phyloP scores from a whole-genome alignment of 2,888 invertebrate genomes.

The Andrena trimmerana region DNA sequence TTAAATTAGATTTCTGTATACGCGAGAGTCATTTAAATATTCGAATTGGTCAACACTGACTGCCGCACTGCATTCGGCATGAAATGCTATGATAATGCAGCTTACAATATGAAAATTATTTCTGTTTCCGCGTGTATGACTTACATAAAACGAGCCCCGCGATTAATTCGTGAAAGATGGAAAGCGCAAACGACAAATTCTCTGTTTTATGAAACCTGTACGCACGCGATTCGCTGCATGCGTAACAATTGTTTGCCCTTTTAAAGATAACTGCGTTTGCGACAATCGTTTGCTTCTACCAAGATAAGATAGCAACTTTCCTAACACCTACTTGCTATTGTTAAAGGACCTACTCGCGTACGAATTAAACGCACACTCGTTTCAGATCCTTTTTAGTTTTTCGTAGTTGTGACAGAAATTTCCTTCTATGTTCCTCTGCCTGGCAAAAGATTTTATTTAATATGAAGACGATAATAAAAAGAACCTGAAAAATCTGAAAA shows the following conservation, averaged over 20 bases:
- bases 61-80: no score
- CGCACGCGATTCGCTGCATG: neutral
- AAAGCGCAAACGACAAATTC: neutral
- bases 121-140: neutral
- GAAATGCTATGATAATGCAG: no score
- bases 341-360: neutral
- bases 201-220: neutral
- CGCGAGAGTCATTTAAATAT: no score
- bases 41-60: no score
- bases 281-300: constrained; percentile 14
- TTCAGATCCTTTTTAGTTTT: neutral
- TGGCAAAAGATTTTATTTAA: no score
- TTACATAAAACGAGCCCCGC: neutral
- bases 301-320: constrained; percentile 25
- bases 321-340: constrained; percentile 7
- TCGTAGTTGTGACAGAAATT: neutral
- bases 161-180: neutral
- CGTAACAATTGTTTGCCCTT: constrained; percentile 9
- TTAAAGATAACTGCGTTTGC: constrained; percentile 20
- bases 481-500: no score
- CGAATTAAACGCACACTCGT: neutral
- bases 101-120: neutral
- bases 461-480: no score
- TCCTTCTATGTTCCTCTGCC: no score
- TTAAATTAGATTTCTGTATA: no score